Evolutionary conservation across 1,140 invertebrate species (phyloP).

Genomic region (Tribolium castaneum): DNA sequence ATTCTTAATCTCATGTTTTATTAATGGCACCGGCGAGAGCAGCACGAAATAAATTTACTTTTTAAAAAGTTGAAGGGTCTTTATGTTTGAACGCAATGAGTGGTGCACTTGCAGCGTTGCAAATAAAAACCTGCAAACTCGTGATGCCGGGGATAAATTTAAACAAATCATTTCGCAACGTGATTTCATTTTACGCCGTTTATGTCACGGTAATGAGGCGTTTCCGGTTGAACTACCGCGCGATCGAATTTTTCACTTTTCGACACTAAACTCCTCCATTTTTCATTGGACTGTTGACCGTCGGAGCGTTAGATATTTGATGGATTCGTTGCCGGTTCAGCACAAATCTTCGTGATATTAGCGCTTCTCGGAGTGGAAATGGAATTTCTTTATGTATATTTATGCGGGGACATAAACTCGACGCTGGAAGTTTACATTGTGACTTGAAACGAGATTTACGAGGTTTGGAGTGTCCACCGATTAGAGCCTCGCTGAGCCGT

Average conservation of each 20-base stretch:
- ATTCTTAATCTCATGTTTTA: constrained; percentile 25
- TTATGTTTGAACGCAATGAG: background rate
- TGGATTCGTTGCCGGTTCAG: background rate
- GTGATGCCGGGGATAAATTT: background rate
- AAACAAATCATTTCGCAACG: background rate
- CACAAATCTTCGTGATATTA: background rate
- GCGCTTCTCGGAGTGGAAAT: background rate
- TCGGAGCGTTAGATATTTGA: background rate
- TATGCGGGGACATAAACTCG: background rate
- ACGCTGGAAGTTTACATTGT: background rate
- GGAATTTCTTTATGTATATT: background rate
- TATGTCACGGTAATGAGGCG: constrained; percentile 4
- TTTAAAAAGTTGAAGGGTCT: background rate
- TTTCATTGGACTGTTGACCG: background rate
- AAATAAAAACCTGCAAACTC: background rate
- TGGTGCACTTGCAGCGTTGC: background rate
- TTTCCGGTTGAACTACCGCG: background rate
- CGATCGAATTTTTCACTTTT: background rate
- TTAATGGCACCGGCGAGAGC: background rate
- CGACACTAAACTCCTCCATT: background rate
- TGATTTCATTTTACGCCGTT: constrained; percentile 2
- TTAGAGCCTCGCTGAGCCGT: background rate
- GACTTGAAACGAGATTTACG: background rate
- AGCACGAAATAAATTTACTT: constrained; percentile 8
- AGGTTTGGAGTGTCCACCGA: background rate